Evolutionary conservation across 2,888 invertebrate species (phyloP), one percentile per base, ranked within the genome.

Genomic region (Amiota communis): DNA sequence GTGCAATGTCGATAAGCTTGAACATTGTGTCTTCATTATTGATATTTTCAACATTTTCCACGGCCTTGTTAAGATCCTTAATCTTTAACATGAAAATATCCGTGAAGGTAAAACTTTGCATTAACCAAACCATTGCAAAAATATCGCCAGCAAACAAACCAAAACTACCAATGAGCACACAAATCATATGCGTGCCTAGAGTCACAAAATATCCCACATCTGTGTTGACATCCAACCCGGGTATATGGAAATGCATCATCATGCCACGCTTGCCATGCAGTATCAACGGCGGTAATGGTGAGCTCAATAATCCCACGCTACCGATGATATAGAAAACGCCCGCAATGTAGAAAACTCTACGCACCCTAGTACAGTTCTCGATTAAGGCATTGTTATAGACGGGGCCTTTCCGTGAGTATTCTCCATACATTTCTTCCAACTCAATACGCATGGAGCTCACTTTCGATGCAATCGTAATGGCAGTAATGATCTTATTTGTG

Each of bases 131-230:
- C 11, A 84, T 56, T 8, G 82, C 72, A 11, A 78, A 47, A 15
- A 81, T 71, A 48, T 86, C 85, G 0, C 83, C 85, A 0, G 78
- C 77, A 71, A 77, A 86, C 1, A 82, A 74, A 0, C 86, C 81
- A 46, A 82, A 75, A 2, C 48, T 78, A 0, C 76, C 81, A 4
- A 80, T 12, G 6, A 75, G 1, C 1, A 81, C 1, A 12, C 72
- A 77, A 9, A 51, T 1, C 6, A 72, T 17, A n/a, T 86, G 85
- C 12, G 72, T 36, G 8, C 20, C 68, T 36, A 79, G 63, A 1
- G 82, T 81, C 1, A 72, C 1, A 23, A 76, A 72, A 46, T 76
- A 80, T 0, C 84, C 85, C 13, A 71, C 46, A 17, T 75, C 48
- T 0, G 80, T 82, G 0, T 72, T 11, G 9, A 78, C 65, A 74